Evolutionary conservation across 1,140 invertebrate genomes (phyloP).

Genomic region (Drosophila lacteicornis): DNA sequence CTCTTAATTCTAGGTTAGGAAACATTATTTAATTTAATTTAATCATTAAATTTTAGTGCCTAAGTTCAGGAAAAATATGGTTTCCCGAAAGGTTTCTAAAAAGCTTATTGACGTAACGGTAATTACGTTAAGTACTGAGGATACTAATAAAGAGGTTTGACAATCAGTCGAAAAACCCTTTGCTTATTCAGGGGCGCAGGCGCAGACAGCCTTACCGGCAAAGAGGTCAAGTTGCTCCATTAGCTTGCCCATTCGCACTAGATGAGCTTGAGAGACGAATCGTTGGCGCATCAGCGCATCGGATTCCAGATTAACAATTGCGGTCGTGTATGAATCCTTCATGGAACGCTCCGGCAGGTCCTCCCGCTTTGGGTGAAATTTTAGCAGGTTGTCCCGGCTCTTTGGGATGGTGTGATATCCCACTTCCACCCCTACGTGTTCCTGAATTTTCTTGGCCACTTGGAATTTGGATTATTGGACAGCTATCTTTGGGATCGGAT

Average conservation of each 20-base stretch:
- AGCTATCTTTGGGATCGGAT: background rate
- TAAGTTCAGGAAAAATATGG: too few species aligned
- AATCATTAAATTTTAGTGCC: too few species aligned
- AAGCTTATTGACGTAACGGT: too few species aligned
- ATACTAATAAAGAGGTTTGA: background rate
- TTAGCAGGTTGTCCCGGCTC: conserved; percentile 56
- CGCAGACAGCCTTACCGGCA: conserved; percentile 86
- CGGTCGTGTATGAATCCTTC: conserved; percentile 89
- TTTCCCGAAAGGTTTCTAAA: too few species aligned
- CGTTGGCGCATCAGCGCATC: conserved; percentile 87
- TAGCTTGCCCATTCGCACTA: conserved; percentile 89
- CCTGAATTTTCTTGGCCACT: conserved; percentile 53
- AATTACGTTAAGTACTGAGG: background rate
- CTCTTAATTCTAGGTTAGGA: too few species aligned
- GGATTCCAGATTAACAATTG: conserved; percentile 88
- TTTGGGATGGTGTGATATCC: conserved; percentile 65
- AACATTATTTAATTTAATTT: too few species aligned
- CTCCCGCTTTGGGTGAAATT: conserved; percentile 60
- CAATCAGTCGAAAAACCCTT: too few species aligned
- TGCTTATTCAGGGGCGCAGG: too few species aligned
- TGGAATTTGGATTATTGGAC: background rate
- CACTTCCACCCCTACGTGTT: conserved; percentile 56
- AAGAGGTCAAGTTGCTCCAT: conserved; percentile 93
- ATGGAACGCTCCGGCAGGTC: conserved; percentile 86
- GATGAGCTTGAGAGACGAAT: conserved; percentile 88